These are phyloP conservation scores for Allobates femoralis DNA, from an alignment of 2,797 vertebrate genomes.

Conservation along the genomic window DNA sequence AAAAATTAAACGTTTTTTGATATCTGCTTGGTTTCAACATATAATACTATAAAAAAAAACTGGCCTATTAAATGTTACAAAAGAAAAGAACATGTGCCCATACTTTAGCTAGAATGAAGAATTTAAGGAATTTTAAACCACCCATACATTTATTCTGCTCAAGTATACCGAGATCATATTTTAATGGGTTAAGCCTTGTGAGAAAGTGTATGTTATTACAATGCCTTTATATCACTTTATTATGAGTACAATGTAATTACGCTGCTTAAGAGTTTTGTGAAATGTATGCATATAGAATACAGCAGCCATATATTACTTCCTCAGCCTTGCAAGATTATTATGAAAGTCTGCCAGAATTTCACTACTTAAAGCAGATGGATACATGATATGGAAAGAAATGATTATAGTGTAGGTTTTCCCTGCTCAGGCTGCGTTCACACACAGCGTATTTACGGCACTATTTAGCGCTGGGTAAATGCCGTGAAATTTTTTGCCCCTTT, in stretches of 20 bases:
- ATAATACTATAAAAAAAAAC: not conserved
- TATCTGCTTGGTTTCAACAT: not conserved
- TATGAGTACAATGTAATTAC: conserved; percentile 37
- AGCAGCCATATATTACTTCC: conserved; percentile 26
- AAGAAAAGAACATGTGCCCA: not conserved
- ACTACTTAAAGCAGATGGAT: conserved; percentile 27
- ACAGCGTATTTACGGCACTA: too few relatives aligned
- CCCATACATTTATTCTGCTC: conserved; percentile 25
- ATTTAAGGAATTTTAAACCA: not conserved
- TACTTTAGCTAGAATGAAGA: not conserved
- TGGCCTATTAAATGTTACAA: not conserved
- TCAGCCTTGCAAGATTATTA: conserved; percentile 17
- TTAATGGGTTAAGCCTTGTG: conserved; percentile 8
- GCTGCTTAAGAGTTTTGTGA: conserved; percentile 24
- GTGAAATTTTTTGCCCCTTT: too few relatives aligned
- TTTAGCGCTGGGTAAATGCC: too few relatives aligned
- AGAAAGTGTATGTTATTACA: conserved; percentile 35
- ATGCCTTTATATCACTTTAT: conserved; percentile 34
- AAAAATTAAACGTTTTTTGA: not conserved
- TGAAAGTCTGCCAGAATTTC: conserved; percentile 27
- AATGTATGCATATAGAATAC: conserved; percentile 42
- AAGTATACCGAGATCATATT: not conserved
- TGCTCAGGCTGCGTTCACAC: too few relatives aligned
- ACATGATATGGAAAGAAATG: conserved; percentile 31
- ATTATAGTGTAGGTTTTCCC: not conserved